Conservation (phyloP, 2,113 vertebrate genomes). For the Ageneiosus marmoratus region DNA sequence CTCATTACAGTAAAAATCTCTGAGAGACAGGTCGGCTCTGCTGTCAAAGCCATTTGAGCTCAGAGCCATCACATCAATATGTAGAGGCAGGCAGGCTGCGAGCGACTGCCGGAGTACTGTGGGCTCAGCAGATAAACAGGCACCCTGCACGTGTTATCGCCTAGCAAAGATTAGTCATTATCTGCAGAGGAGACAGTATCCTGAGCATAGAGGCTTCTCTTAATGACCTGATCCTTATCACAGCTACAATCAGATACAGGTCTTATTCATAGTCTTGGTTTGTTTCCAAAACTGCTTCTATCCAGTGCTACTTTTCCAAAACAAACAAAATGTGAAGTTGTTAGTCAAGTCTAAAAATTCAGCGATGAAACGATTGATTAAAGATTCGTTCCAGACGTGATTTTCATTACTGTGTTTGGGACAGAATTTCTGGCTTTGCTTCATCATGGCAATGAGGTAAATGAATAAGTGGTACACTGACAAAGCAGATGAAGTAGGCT, state of each 20-base stretch:
- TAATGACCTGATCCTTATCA: conserved; percentile 51
- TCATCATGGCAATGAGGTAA: neutral
- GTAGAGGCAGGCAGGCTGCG: conserved; percentile 20
- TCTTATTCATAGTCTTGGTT: conserved; percentile 2
- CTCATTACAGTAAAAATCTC: conserved; percentile 39
- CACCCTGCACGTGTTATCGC: conserved; percentile 45
- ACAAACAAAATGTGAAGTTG: neutral
- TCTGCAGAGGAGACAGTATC: conserved; percentile 47
- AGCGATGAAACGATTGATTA: neutral
- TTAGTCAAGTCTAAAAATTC: neutral
- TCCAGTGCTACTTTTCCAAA: neutral
- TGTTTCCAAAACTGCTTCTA: neutral
- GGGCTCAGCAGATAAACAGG: conserved; percentile 46
- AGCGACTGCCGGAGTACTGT: conserved; percentile 33
- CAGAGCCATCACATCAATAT: conserved; percentile 32
- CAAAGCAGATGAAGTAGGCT: neutral
- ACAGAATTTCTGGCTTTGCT: neutral
- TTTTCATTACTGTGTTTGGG: neutral
- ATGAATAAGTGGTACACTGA: neutral
- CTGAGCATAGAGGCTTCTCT: conserved; percentile 33
- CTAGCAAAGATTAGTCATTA: conserved; percentile 50
- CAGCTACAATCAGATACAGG: conserved; percentile 25
- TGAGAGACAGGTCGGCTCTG: conserved; percentile 19
- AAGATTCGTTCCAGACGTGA: neutral
- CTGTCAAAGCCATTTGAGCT: conserved; percentile 29